Conservation (phyloP, 92 coral and sea anemone genomes). For the Siderastrea radians region DNA sequence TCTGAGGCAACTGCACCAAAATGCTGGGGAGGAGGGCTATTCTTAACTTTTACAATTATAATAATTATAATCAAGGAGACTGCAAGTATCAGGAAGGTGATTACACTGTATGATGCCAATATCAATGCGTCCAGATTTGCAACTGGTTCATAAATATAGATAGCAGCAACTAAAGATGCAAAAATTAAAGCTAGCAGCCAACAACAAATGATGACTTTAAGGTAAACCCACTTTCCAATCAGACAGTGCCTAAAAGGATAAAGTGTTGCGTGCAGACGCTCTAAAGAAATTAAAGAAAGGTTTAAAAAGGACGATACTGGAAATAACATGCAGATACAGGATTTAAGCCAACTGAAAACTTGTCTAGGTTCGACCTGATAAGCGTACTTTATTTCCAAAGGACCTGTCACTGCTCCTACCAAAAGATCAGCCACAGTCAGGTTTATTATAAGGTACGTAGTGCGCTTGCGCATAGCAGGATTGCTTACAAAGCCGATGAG, state of each 20-base stretch:
- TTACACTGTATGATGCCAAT: neutral
- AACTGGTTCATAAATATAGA: neutral
- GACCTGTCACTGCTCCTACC: neutral
- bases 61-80: neutral
- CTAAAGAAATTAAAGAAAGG: neutral
- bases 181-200: neutral
- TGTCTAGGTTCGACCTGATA: no score
- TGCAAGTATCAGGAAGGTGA: neutral
- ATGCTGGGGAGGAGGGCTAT: neutral
- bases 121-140: neutral
- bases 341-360: neutral
- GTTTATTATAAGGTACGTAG: neutral
- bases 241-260: slow-evolving; percentile 1
- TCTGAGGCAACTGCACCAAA: neutral
- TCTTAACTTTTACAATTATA: neutral
- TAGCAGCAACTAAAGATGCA: no score
- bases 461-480: slow-evolving; percentile 27
- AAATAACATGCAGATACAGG: no score
- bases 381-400: neutral
- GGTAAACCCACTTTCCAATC: neutral
- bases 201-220: neutral
- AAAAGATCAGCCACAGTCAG: no score
- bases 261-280: slow-evolving; percentile 2
- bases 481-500: neutral
- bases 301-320: neutral